Base-by-base conservation (phyloP, 1,140 invertebrate genomes). In the Doryteuthis pealeii region DNA sequence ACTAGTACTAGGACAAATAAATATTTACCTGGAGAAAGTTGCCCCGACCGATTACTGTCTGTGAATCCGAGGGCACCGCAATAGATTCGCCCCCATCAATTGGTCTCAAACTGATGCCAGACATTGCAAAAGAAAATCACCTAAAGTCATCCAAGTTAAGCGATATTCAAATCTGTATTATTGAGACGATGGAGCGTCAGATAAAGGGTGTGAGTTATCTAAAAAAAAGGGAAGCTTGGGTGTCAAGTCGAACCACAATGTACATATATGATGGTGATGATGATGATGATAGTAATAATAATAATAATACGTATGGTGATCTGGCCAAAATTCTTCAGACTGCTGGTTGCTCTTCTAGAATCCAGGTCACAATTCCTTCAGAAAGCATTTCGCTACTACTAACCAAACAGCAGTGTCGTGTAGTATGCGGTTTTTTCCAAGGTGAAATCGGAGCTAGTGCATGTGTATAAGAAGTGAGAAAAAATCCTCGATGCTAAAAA, bases 21-120 rank as follows among this genome's bases (percentile, higher is more conserved):
- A 40, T 62, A 62, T n/a, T 62, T 76, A 85, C 84, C 80, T 85
- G 79, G 10, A 85, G 75, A 72, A 84, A 84, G 31, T 82, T 79
- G 43, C 84, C 84, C 77, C 84, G 77, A 26, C 84, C 84, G 70
- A 85, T 84, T 26, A 85, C 80, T 31, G 82, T 85, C 77, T 81
- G 78, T 12, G 76, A 79, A 12, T 78, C 74, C 26, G 54, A n/a
- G 31, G 79, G 81, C 28, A 85, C 80, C n/a, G 74, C 66, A 32
- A 83, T 82, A 33, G 72, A 40, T 58, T 82, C 75, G 8, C 80
- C 81, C 45, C 79, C 81, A 31, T 79, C 84, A 67, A 82, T 72
- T 43, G 77, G 75, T 70, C 76, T 54, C 33, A 83, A 71, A 40
- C 72, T 74, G 67, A 83, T 80, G n/a, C 74, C 74, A 30, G 80